Evolutionary conservation across 2,888 invertebrate genomes (phyloP).

Genomic region (Tipula confusa): DNA sequence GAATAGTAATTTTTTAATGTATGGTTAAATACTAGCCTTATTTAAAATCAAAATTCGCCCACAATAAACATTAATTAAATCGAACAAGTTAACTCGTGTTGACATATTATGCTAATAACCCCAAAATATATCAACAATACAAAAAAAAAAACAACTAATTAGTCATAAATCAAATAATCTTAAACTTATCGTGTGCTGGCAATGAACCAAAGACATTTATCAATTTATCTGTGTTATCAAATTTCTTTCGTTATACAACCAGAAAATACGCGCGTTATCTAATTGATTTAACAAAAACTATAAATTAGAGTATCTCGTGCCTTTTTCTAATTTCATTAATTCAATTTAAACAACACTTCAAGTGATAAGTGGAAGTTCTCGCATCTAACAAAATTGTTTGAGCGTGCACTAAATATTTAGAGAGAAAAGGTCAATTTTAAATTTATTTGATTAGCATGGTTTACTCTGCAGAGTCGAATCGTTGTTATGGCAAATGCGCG

Average conservation of each 20-base stretch:
- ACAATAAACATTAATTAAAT: background rate
- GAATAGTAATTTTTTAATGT: too few relatives aligned
- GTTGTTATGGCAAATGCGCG: background rate
- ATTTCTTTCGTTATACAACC: too few relatives aligned
- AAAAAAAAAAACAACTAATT: background rate
- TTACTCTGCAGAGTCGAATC: background rate
- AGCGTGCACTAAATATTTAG: background rate
- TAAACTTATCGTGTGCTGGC: background rate
- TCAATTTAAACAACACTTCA: background rate
- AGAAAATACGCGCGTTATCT: background rate
- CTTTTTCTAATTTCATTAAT: background rate
- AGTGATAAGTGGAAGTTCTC: background rate
- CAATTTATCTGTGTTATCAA: too few relatives aligned
- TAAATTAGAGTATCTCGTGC: conserved; percentile 5
- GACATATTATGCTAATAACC: background rate
- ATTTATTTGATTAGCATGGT: conserved; percentile 7
- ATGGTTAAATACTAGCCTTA: too few relatives aligned
- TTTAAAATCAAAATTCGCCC: background rate
- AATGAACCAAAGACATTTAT: background rate
- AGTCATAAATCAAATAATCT: background rate
- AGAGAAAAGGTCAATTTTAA: background rate
- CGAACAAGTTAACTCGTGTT: background rate
- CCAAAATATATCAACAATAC: background rate
- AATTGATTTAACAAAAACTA: background rate
- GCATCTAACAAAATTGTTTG: background rate